These are phyloP conservation scores for Bombycilla garrulus DNA, from an alignment of 2,113 vertebrate genomes.

Conservation along the genomic window DNA sequence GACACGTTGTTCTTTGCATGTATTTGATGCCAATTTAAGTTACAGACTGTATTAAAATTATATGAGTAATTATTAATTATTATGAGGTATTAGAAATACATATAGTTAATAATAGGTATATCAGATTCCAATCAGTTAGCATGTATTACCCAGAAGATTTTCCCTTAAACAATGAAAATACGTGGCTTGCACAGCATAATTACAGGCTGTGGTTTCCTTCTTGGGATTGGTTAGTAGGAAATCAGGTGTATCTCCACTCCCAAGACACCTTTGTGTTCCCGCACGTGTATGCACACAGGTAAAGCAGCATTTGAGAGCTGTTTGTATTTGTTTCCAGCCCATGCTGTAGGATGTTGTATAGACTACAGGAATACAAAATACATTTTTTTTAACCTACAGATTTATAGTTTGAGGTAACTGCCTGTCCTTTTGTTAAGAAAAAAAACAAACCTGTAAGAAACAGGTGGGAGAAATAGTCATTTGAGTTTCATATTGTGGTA, in stretches of 20 bases:
- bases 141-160: neutral
- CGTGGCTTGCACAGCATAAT: neutral
- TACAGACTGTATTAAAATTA: neutral
- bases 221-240: neutral
- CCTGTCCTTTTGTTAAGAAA: neutral
- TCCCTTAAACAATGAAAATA: neutral
- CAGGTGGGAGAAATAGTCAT: neutral
- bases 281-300: neutral
- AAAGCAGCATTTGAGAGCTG: neutral
- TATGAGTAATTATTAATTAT: neutral
- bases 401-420: neutral
- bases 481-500: slow-evolving; percentile 32
- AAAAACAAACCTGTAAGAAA: neutral
- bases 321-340: neutral
- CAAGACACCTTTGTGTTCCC: neutral
- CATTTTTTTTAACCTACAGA: neutral
- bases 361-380: neutral
- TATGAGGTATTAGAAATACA: neutral
- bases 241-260: neutral
- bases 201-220: neutral
- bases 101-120: neutral
- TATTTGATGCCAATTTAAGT: neutral
- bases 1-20: neutral
- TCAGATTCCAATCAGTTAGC: neutral
- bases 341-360: neutral